Percentiles rank a stretch among this genome's conserved stretches.
phyloP scores from a whole-genome alignment of 2,113 vertebrate species.

The Galeopterus variegatus region DNA sequence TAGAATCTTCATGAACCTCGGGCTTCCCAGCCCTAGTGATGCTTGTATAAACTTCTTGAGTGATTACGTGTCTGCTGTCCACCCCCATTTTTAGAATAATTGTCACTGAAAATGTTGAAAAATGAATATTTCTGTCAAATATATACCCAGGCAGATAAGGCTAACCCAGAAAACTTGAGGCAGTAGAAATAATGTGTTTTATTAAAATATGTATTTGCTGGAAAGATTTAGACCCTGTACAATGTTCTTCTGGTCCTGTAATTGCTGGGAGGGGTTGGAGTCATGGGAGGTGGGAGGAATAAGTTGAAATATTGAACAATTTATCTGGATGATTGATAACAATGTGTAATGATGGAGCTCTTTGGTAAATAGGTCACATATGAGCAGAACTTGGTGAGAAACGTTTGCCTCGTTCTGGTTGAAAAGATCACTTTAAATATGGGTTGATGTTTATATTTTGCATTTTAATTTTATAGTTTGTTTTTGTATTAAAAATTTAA shows the following conservation, averaged over 20 bases:
- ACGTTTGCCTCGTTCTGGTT: neutral
- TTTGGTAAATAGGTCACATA: neutral
- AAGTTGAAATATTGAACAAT: neutral
- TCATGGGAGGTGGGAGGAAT: neutral
- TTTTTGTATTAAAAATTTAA: neutral
- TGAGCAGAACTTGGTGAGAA: neutral
- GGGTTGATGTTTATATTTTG: neutral
- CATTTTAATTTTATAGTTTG: conserved; percentile 23
- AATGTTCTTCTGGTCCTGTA: neutral
- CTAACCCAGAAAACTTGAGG: neutral
- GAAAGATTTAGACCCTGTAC: neutral
- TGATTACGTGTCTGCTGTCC: neutral
- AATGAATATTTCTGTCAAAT: conserved; percentile 2
- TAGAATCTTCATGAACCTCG: accelerated
- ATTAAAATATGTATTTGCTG: conserved; percentile 34
- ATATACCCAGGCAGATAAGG: neutral
- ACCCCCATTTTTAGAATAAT: neutral
- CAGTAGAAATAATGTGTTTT: neutral
- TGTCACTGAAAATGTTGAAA: neutral
- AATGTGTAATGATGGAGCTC: neutral
- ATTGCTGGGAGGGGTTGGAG: neutral
- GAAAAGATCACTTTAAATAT: neutral
- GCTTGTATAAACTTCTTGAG: accelerated
- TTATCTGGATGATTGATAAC: neutral
- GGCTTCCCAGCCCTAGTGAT: neutral